phyloP scores from a whole-genome alignment of 2,888 invertebrate species.

The Mylabris sibirica region DNA sequence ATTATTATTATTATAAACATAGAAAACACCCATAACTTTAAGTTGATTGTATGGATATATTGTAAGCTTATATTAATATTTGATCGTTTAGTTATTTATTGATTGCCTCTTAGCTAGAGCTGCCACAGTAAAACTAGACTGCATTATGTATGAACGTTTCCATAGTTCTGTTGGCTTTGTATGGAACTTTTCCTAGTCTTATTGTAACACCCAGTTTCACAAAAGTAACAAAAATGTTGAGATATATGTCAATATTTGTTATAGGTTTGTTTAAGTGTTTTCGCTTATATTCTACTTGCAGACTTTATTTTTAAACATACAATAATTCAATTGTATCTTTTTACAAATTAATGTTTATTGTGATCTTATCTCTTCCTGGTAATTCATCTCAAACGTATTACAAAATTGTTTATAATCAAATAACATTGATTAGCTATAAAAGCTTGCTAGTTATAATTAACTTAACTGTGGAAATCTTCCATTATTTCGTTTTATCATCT shows the following conservation, averaged over 20 bases:
- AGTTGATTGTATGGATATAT: neutral
- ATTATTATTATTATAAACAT: too few species aligned
- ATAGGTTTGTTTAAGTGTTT: neutral
- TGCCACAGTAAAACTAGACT: neutral
- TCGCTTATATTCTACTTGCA: neutral
- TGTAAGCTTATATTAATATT: neutral
- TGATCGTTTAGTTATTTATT: slow-evolving; percentile 2
- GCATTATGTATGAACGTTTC: slow-evolving; percentile 3
- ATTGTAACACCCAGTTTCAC: neutral
- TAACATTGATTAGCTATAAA: neutral
- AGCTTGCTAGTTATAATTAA: neutral
- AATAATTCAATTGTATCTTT: neutral
- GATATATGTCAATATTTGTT: neutral
- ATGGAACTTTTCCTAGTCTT: neutral
- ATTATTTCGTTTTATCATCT: neutral
- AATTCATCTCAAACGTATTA: neutral
- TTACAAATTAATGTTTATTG: neutral
- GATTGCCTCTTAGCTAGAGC: neutral
- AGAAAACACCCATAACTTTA: neutral
- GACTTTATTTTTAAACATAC: neutral
- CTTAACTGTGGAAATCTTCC: neutral
- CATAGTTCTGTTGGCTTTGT: slow-evolving; percentile 3
- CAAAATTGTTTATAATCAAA: neutral
- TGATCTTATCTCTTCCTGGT: neutral
- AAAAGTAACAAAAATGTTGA: neutral